These are phyloP conservation scores for Yponomeuta plumbellus DNA, from an alignment of 2,888 invertebrate genomes.

Conservation along the genomic window DNA sequence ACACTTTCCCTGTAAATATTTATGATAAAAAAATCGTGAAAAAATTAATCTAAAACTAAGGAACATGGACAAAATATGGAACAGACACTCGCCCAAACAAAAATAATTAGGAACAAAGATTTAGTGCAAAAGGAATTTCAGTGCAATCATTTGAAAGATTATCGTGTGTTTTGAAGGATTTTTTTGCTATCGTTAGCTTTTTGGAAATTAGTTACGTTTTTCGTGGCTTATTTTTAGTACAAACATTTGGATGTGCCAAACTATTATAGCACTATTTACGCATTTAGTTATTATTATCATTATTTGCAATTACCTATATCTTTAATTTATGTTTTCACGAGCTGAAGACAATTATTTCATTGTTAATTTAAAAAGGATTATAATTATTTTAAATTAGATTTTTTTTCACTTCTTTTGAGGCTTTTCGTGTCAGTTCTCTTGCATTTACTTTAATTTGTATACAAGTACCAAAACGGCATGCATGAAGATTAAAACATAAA, in stretches of 20 bases:
- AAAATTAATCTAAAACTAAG: constrained; percentile 38
- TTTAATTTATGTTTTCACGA: background rate
- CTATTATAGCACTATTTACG: constrained; percentile 60
- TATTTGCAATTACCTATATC: constrained; percentile 41
- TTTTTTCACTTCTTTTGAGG: background rate
- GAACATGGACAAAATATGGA: constrained; percentile 61
- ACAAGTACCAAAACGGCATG: constrained; percentile 8
- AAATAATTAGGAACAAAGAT: constrained; percentile 53
- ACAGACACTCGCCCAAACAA: constrained; percentile 72
- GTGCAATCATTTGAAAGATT: constrained; percentile 56
- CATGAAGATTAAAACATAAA: too few relatives aligned
- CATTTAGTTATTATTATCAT: constrained; percentile 59
- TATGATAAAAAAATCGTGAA: constrained; percentile 16
- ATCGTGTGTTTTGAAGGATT: constrained; percentile 46
- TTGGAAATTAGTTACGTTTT: constrained; percentile 58
- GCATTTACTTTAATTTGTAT: constrained; percentile 34
- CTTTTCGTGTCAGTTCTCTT: background rate
- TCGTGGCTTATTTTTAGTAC: constrained; percentile 59
- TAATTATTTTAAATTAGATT: too few relatives aligned
- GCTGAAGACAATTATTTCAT: too few relatives aligned
- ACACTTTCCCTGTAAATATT: constrained; percentile 57
- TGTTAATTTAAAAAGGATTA: too few relatives aligned
- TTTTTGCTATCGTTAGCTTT: constrained; percentile 49
- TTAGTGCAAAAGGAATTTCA: constrained; percentile 48
- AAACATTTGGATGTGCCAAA: constrained; percentile 72